Conservation (phyloP, 2,888 invertebrate genomes). For the Amphipoea oculea region DNA sequence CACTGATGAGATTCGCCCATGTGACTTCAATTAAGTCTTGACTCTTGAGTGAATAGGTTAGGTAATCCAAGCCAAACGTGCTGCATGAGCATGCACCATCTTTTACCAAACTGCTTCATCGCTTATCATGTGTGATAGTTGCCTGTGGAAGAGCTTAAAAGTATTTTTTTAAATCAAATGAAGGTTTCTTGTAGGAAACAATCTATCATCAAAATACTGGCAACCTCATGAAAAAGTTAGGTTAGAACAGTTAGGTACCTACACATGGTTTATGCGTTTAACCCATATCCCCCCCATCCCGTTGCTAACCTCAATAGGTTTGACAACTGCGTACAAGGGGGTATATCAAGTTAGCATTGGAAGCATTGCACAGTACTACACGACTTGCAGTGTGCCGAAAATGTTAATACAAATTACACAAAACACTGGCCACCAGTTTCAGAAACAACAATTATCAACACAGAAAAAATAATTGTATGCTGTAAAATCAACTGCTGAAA, state of each 20-base stretch:
- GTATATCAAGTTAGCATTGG: slow-evolving; percentile 78
- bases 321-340: slow-evolving; percentile 84
- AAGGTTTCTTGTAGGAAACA: background rate
- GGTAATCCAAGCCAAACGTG: background rate
- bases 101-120: background rate
- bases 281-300: slow-evolving; percentile 77
- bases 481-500: background rate
- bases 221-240: background rate
- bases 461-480: background rate
- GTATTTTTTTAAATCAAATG: background rate
- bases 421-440: background rate
- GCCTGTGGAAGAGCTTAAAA: background rate
- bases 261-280: background rate
- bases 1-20: background rate
- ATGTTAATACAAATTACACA: slow-evolving; percentile 73
- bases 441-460: background rate
- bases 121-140: background rate
- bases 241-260: background rate
- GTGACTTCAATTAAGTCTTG: background rate
- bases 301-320: slow-evolving; percentile 78
- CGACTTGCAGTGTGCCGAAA: slow-evolving; percentile 80
- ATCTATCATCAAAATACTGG: background rate
- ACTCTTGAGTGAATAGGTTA: background rate
- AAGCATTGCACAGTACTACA: slow-evolving; percentile 73
- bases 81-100: background rate